phyloP scores from a whole-genome alignment of 2,797 vertebrate species.

The Catharus ustulatus region DNA sequence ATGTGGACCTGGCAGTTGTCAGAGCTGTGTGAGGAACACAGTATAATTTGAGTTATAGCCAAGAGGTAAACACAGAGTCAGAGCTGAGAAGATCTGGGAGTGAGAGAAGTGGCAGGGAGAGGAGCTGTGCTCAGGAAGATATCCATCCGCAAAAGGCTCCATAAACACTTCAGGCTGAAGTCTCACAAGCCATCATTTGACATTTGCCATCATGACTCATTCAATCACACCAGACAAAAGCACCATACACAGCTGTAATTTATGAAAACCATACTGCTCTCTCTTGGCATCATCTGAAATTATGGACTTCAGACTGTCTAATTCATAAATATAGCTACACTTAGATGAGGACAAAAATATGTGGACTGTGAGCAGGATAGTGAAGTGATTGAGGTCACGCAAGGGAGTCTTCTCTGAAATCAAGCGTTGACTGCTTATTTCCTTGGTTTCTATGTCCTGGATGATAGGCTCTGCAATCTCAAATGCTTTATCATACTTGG shows the following conservation, averaged over 20 bases:
- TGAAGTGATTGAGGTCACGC: neutral
- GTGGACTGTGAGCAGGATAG: neutral
- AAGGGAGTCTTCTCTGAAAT: neutral
- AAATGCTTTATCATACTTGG: neutral
- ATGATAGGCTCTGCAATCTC: neutral
- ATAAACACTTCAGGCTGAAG: neutral
- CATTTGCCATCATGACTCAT: neutral
- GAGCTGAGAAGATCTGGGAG: neutral
- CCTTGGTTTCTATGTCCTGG: neutral
- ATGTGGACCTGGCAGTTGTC: neutral
- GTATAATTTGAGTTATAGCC: neutral
- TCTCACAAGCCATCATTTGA: neutral
- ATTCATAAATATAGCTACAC: neutral
- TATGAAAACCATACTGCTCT: slow-evolving; percentile 3
- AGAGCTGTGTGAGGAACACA: neutral
- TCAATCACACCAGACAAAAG: neutral
- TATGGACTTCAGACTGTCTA: neutral
- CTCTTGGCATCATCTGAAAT: neutral
- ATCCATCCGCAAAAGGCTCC: neutral
- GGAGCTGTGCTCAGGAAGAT: neutral
- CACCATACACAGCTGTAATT: neutral
- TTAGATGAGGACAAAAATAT: neutral
- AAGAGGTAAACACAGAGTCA: neutral
- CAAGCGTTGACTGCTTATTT: slow-evolving; percentile 8
- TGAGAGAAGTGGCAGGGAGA: neutral